Percentiles rank a stretch among this genome's conserved stretches.
These are phyloP conservation scores for Equus quagga DNA, from an alignment of 2,113 vertebrate species.

Conservation along the genomic window DNA sequence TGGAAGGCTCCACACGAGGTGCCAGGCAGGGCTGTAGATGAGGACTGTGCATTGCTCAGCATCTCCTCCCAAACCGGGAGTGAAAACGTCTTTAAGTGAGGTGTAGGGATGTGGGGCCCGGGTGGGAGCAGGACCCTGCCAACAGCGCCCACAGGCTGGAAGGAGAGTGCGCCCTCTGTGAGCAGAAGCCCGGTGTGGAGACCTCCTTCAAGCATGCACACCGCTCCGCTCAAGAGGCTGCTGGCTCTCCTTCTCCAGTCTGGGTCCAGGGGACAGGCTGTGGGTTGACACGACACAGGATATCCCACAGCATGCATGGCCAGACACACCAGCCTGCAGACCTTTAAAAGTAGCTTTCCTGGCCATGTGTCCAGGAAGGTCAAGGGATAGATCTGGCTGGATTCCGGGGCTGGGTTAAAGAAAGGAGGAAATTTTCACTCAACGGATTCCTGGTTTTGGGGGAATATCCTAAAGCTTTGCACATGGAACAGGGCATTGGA, in stretches of 20 bases:
- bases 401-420: fast-evolving
- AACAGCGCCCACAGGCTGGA: fast-evolving
- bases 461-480: background rate
- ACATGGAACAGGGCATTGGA: background rate
- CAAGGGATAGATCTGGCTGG: background rate
- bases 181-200: background rate
- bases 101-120: fast-evolving
- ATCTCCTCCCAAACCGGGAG: conserved; percentile 5
- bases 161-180: no score
- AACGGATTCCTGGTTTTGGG: background rate
- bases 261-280: fast-evolving
- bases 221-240: fast-evolving
- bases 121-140: background rate
- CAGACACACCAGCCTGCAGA: background rate
- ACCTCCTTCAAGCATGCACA: fast-evolving
- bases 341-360: background rate
- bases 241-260: background rate
- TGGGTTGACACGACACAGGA: fast-evolving
- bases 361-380: background rate
- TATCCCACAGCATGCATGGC: no score
- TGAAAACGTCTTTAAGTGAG: background rate
- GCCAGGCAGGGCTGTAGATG: conserved; percentile 42
- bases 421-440: background rate
- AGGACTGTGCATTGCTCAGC: background rate
- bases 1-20: conserved; percentile 12